Conservation (phyloP, 1,140 invertebrate species). For the Drosophila mayri region DNA sequence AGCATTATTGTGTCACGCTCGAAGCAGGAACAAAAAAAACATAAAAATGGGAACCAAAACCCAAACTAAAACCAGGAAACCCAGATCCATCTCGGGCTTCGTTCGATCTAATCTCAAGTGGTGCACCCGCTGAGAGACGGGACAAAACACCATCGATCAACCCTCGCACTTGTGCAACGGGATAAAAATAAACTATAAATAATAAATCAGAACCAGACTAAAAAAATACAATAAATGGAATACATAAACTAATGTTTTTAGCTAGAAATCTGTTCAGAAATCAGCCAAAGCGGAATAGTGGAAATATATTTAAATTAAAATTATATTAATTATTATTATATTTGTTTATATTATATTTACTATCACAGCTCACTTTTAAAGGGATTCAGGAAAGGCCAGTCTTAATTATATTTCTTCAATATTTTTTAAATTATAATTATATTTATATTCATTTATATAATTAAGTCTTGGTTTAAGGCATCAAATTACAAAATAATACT, state of each 20-base stretch:
- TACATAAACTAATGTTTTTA: background rate
- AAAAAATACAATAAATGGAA: background rate
- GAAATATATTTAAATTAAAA: background rate
- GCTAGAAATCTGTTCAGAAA: background rate
- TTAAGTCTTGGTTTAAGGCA: too few relatives aligned
- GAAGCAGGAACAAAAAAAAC: background rate
- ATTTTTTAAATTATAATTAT: too few relatives aligned
- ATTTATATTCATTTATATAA: too few relatives aligned
- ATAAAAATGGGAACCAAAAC: background rate
- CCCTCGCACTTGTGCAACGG: constrained; percentile 17
- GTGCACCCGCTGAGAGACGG: constrained; percentile 31
- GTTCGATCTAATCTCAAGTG: constrained; percentile 35
- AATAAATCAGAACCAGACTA: background rate
- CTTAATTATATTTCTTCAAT: too few relatives aligned
- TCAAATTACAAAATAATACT: too few relatives aligned
- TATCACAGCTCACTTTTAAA: too few relatives aligned
- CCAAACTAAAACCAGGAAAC: constrained; percentile 8
- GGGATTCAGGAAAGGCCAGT: too few relatives aligned
- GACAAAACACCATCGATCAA: constrained; percentile 28
- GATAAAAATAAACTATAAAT: background rate
- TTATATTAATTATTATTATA: background rate
- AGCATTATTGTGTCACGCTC: constrained; percentile 43
- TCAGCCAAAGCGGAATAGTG: background rate
- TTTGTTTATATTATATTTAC: background rate
- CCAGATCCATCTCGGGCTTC: constrained; percentile 18